These are phyloP conservation scores for Lepus europaeus DNA, from an alignment of 2,113 vertebrate species.

Conservation along the genomic window DNA sequence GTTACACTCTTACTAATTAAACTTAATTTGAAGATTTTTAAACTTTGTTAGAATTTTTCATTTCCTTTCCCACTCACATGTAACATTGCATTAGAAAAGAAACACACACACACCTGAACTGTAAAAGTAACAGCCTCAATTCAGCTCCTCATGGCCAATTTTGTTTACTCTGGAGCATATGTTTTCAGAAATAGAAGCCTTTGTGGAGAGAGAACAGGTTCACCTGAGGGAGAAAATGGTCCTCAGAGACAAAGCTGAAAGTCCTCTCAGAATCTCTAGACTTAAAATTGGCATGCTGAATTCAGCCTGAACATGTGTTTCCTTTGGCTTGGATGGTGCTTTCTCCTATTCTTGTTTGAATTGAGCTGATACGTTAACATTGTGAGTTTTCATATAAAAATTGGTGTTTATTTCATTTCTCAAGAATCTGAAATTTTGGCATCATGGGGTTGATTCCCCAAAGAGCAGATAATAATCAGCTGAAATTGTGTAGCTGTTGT, in stretches of 20 bases:
- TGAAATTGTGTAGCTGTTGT: background rate
- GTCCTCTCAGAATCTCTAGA: background rate
- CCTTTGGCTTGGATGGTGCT: background rate
- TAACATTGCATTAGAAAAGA: background rate
- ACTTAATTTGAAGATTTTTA: conserved; percentile 60
- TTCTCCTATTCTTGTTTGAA: background rate
- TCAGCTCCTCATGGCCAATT: background rate
- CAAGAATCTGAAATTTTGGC: background rate
- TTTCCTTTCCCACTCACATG: background rate
- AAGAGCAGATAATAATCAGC: background rate
- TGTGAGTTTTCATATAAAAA: conserved; percentile 14
- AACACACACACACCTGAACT: conserved; percentile 6
- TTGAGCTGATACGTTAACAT: conserved; percentile 7
- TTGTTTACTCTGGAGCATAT: background rate
- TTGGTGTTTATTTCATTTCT: background rate
- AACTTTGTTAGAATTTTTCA: conserved; percentile 49
- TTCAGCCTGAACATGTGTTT: background rate
- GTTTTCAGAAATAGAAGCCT: conserved; percentile 38
- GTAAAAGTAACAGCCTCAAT: background rate
- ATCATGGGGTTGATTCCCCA: background rate
- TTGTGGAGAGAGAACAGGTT: background rate
- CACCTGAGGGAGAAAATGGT: background rate
- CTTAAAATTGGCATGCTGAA: background rate
- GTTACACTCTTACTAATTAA: conserved; percentile 48
- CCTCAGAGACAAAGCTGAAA: background rate